A percentile compares a stretch with the other conserved stretches of the same genome.
Evolutionary conservation across 2,797 vertebrate genomes (phyloP).

Genomic region (Alfaro cultratus): DNA sequence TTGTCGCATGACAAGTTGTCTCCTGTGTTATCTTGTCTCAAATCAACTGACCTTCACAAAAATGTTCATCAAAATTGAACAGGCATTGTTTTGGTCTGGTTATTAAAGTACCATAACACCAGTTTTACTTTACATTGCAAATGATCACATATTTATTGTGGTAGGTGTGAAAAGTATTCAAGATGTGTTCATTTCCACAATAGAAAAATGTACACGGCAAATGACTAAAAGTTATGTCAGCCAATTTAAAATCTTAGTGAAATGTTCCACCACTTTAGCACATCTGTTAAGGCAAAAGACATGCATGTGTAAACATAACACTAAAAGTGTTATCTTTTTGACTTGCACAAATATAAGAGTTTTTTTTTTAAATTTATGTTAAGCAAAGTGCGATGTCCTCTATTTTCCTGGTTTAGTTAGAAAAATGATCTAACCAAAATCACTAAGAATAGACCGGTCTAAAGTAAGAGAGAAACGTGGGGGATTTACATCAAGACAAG

Average conservation of each 20-base stretch:
- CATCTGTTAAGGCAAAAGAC: background rate
- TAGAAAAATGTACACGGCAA: background rate
- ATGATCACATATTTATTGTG: background rate
- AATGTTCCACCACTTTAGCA: background rate
- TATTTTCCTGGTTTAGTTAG: too few species aligned
- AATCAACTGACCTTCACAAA: background rate
- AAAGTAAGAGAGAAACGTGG: too few species aligned
- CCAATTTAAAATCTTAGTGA: background rate
- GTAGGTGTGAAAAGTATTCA: background rate
- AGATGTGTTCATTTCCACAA: background rate
- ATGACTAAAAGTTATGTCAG: background rate
- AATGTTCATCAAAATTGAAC: too few species aligned
- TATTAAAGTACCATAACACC: background rate
- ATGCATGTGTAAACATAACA: background rate
- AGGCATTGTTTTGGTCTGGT: background rate
- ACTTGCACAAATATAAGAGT: background rate
- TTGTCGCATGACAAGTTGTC: constrained; percentile 61
- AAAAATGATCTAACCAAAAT: too few species aligned
- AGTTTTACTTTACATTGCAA: background rate
- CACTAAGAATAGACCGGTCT: too few species aligned
- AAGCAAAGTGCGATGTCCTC: too few species aligned
- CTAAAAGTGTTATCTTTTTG: too few species aligned
- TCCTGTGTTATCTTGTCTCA: constrained; percentile 34
- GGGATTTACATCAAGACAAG: too few species aligned
- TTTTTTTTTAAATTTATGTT: too few species aligned